Evolutionary conservation across 1,140 invertebrate genomes (phyloP).

Genomic region (Diplogasteroides magnus): DNA sequence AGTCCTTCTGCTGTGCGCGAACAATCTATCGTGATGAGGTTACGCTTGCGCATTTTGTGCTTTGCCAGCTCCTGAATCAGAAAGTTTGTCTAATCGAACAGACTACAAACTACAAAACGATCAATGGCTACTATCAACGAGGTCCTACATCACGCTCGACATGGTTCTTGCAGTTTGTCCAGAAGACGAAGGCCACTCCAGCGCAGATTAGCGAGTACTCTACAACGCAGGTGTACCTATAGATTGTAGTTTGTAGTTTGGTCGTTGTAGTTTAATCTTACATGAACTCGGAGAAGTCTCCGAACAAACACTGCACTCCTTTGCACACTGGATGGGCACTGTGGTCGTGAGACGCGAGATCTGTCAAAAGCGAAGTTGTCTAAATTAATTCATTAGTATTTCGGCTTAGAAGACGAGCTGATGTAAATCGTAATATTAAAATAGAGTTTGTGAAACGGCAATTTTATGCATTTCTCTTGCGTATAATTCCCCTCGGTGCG

Average conservation of each 20-base stretch:
- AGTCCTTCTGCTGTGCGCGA: slow-evolving; percentile 26
- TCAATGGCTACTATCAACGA: no score
- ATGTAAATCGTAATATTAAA: no score
- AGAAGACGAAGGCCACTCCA: slow-evolving; percentile 30
- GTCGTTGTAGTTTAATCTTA: slow-evolving; percentile 8
- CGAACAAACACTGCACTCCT: slow-evolving; percentile 27
- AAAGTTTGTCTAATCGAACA: background rate
- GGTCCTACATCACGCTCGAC: no score
- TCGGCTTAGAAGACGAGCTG: no score
- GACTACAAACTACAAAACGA: no score
- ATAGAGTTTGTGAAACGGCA: no score
- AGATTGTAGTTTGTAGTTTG: background rate
- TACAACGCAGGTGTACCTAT: slow-evolving; percentile 26
- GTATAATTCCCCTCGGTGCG: no score
- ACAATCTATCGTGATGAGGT: slow-evolving; percentile 25
- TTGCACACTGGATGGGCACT: slow-evolving; percentile 12
- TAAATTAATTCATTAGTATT: no score
- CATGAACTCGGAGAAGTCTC: slow-evolving; percentile 28
- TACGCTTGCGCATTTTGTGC: slow-evolving; percentile 17
- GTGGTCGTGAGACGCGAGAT: no score
- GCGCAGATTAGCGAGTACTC: slow-evolving; percentile 29
- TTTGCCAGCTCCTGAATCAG: background rate
- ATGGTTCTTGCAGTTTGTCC: slow-evolving; percentile 5
- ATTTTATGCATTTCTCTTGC: no score
- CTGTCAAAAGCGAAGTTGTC: no score